Evolutionary conservation across 2,888 invertebrate genomes (phyloP).

Genomic region (Camponotus fellah): DNA sequence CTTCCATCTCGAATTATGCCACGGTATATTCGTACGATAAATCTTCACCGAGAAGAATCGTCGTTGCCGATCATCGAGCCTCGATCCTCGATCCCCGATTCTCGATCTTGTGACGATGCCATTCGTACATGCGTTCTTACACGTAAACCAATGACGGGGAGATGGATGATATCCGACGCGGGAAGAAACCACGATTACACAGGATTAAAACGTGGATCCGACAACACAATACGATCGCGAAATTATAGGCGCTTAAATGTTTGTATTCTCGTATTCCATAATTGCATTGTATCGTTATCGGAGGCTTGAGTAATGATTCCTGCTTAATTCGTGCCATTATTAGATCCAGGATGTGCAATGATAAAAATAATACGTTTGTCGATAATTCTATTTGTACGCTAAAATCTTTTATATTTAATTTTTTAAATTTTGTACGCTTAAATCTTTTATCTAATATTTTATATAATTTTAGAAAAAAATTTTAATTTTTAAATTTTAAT

Average conservation of each 20-base stretch:
- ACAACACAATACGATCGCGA: neutral
- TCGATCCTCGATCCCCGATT: constrained; percentile 62
- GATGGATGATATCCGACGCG: constrained; percentile 18
- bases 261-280: neutral
- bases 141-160: constrained; percentile 23
- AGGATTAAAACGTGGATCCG: neutral
- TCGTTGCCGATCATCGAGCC: constrained; percentile 49
- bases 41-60: constrained; percentile 61
- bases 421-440: neutral
- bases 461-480: neutral
- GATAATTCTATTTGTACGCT: neutral
- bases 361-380: too few species aligned
- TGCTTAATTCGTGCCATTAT: neutral
- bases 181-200: constrained; percentile 12
- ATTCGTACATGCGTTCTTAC: constrained; percentile 59
- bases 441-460: neutral
- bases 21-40: constrained; percentile 69
- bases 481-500: too few species aligned
- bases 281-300: neutral
- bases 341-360: neutral
- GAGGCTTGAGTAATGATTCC: neutral
- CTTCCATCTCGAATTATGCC: constrained; percentile 59
- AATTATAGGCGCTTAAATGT: neutral
- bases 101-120: constrained; percentile 54
- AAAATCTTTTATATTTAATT: neutral